Evolutionary conservation across 2,113 vertebrate species (phyloP), one percentile per base, ranked within the genome.

Genomic region (Pitta sordida): DNA sequence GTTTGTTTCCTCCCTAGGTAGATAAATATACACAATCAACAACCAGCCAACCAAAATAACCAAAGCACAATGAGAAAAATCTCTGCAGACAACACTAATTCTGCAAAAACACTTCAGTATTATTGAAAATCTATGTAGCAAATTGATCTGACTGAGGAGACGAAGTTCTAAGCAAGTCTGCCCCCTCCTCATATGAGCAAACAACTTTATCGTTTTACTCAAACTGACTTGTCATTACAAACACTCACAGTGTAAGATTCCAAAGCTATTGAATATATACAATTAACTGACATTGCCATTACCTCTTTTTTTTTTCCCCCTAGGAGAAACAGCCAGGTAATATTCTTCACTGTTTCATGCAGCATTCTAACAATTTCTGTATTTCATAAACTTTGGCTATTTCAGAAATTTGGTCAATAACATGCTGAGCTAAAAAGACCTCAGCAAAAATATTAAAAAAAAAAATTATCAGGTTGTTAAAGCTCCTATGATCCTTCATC

Each of bases 51-150:
- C 4, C 37, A 51, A 20, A 12, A 64, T 44, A 46, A 22, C 0
- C 13, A 83, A 92, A 17, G 19, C 20, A 68, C 29, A 60, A 5
- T 1, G 10, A 70, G 44, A 88, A 85, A 81, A 78, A 86, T n/a
- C 48, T 39, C 65, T 77, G 36, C 75, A 90, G 60, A 76, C 30
- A 62, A 56, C 27, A 10, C 30, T 84, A 55, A 52, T 79, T 56
- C 58, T 63, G 37, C 60, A 79, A 70, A 81, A 94, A 10, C 52
- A 48, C 4, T 69, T 93, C 24, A 63, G 48, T 48, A 11, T 79
- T 94, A 90, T 51, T 90, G 87, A 91, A 96, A 96, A 96, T 92
- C 87, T 36, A 85, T 79, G 76, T 13, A 59, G 68, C 43, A 90
- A 86, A 94, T 60, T 67, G 70, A 68, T 67, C 65, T 19, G 20